Conservation (phyloP, 2,113 vertebrate genomes). For the Noctilio leporinus region DNA sequence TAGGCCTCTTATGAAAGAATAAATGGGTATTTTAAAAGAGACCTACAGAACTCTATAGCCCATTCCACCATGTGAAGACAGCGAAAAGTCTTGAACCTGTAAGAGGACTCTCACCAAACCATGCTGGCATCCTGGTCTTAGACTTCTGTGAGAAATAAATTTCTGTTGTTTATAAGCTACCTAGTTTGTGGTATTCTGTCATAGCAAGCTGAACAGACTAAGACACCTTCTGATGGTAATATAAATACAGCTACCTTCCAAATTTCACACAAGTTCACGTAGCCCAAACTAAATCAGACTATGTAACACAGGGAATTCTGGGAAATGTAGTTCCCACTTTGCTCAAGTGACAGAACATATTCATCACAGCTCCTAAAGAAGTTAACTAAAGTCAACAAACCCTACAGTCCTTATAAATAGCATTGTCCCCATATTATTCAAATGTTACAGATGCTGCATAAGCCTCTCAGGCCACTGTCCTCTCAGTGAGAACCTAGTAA, state of each 20-base stretch:
- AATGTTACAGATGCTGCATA: background rate
- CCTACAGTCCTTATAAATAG: background rate
- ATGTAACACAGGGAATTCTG: background rate
- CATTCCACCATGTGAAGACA: no score
- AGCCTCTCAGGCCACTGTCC: background rate
- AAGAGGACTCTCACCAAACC: no score
- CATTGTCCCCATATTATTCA: background rate
- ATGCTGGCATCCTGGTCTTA: no score
- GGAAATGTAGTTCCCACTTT: background rate
- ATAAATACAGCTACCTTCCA: background rate
- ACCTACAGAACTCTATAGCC: background rate
- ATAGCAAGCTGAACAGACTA: no score
- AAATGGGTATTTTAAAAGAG: background rate
- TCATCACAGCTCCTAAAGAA: background rate
- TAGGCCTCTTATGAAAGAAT: background rate
- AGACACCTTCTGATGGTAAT: background rate
- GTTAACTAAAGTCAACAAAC: background rate
- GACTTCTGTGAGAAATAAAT: no score
- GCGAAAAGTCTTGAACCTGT: no score
- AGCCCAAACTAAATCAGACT: background rate
- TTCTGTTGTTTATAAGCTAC: no score
- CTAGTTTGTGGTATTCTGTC: no score
- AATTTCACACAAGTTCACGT: background rate
- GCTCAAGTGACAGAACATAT: background rate
- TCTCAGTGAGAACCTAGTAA: background rate